Percentiles rank a stretch among this genome's conserved stretches.
Conservation (phyloP, 1,140 invertebrate genomes). For the Trichonephila clavata region DNA sequence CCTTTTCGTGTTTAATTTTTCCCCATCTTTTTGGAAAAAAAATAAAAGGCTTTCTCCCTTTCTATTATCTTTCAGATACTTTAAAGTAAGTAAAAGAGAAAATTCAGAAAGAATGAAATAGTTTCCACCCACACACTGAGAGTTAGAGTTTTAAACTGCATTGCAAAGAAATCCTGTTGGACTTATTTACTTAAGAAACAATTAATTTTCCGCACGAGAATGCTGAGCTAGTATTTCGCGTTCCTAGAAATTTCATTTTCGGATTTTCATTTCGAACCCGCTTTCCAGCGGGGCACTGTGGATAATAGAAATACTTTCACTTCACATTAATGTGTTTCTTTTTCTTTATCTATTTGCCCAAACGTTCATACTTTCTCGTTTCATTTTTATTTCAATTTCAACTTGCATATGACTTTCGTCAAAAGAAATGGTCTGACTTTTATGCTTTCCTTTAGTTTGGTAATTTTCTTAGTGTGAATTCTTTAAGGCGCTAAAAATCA, state of each 20-base stretch:
- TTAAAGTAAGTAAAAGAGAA: slow-evolving; percentile 39
- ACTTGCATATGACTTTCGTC: neutral
- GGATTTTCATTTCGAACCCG: slow-evolving; percentile 46
- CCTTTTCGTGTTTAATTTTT: neutral
- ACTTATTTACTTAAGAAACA: slow-evolving; percentile 67
- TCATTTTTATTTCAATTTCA: slow-evolving; percentile 32
- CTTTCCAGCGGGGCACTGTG: neutral
- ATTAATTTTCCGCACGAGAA: slow-evolving; percentile 55
- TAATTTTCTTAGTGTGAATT: neutral
- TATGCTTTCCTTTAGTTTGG: neutral
- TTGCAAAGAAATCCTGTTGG: slow-evolving; percentile 49
- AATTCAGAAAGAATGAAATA: slow-evolving; percentile 32
- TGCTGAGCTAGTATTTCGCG: slow-evolving; percentile 14
- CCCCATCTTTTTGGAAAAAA: neutral
- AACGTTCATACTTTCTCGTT: slow-evolving; percentile 39
- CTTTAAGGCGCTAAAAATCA: neutral
- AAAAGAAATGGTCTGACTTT: slow-evolving; percentile 8
- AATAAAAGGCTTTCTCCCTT: neutral
- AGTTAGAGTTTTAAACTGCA: slow-evolving; percentile 52
- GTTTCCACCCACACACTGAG: neutral
- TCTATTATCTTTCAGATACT: slow-evolving; percentile 44
- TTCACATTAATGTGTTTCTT: slow-evolving; percentile 38
- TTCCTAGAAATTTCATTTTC: slow-evolving; percentile 45
- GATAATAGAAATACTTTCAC: slow-evolving; percentile 50
- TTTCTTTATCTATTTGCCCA: slow-evolving; percentile 32